Evolutionary conservation across 2,888 invertebrate genomes (phyloP).

Genomic region (Tridacna crocea): DNA sequence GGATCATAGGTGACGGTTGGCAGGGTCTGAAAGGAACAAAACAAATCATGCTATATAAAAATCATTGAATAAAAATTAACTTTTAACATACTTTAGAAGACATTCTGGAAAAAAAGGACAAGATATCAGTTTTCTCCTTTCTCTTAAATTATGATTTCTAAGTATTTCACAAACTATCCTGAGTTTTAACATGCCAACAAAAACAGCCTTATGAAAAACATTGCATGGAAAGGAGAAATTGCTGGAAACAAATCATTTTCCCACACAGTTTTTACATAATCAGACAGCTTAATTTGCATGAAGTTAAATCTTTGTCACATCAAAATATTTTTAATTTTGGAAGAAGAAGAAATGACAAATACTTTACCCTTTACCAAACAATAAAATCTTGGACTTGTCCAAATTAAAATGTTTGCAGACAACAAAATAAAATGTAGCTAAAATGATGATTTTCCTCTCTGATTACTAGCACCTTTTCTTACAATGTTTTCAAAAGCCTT

Average conservation of each 20-base stretch:
- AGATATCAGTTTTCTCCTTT: background rate
- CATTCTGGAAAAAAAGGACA: background rate
- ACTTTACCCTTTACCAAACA: too few relatives aligned
- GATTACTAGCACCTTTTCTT: too few relatives aligned
- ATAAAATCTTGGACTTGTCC: too few relatives aligned
- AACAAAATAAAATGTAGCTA: too few relatives aligned
- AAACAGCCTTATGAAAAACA: background rate
- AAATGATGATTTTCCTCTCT: too few relatives aligned
- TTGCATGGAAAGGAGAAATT: background rate
- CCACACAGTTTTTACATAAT: background rate
- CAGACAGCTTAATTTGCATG: too few relatives aligned
- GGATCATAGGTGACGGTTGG: slow-evolving; percentile 75
- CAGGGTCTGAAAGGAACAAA: slow-evolving; percentile 63
- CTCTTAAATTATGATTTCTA: background rate
- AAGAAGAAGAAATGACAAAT: too few relatives aligned
- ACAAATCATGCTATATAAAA: background rate
- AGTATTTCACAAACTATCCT: background rate
- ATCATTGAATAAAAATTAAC: background rate
- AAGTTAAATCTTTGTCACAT: too few relatives aligned
- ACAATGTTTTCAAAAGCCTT: too few relatives aligned
- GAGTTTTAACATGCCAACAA: background rate
- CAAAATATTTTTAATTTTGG: too few relatives aligned
- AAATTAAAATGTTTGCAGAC: too few relatives aligned
- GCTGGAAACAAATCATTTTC: background rate
- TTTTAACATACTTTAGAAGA: background rate